Evolutionary conservation across 2,797 vertebrate species (phyloP), one percentile per base, ranked within the genome.

Genomic region (Sorex maritimensis): DNA sequence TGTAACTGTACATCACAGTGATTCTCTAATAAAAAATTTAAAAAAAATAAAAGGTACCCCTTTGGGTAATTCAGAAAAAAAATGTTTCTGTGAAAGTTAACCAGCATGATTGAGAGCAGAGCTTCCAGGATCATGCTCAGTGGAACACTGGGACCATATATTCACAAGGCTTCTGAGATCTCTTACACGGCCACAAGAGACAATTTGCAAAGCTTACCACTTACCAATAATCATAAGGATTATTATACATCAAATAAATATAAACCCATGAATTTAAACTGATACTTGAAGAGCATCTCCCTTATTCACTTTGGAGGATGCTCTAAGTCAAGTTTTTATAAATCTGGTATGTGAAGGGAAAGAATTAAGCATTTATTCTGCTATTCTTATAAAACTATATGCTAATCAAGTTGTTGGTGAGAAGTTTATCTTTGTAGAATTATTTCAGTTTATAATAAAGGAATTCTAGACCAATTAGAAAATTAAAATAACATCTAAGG

Each of bases 391-490:
- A 34, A 30, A 91, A 65, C 38, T 68, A 23, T 38, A 61, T 72
- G 58, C 21, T 68, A 92, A 63, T 65, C 58, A 92, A 79, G 52
- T 41, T 75, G 34, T 38, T 81, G 14, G 72, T 69, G 6, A 92
- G 30, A 74, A 44, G 44, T 69, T 91, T 89, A 55, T 81, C 30
- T 85, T 91, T 83, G n/a, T 24, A 67, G 23, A 77, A 75, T 72
- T 61, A 80, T 69, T 88, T 75, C 52, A 88, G 5, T 88, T 91
- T 52, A 67, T 38, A 78, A 15, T n/a, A 17, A 93, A 87, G 38
- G 24, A 86, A 74, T 55, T 75, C 11, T 80, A 86, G 49, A 92
- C 17, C 49, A 52, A 63, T 68, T 77, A 81, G 55, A 77, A 93
- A 86, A 75, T 65, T 28, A 81, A 88, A 28, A n/a, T 41, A 55